Evolutionary conservation across 35 echinoderm and acorn worm genomes (phyloP).

Genomic region (Heliocidaris erythrogramma): DNA sequence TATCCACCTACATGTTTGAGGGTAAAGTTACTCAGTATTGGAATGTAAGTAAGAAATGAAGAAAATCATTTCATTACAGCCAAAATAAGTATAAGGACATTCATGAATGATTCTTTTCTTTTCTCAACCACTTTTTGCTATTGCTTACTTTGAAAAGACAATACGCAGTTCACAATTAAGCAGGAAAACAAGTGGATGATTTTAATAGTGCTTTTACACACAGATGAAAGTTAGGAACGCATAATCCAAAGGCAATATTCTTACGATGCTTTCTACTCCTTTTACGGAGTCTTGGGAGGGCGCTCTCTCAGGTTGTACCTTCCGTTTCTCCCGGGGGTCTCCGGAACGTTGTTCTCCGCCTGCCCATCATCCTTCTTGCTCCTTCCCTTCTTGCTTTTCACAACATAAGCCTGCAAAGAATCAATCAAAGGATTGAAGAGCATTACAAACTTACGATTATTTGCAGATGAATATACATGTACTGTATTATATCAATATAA

Average conservation of each 20-base stretch:
- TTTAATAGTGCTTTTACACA: background rate
- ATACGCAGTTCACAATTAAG: background rate
- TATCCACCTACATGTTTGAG: too few species aligned
- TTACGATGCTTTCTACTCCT: background rate
- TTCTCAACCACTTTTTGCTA: too few species aligned
- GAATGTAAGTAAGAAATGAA: too few species aligned
- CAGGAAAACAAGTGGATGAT: background rate
- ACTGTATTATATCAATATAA: too few species aligned
- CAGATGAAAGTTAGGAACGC: background rate
- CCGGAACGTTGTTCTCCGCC: background rate
- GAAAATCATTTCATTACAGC: too few species aligned
- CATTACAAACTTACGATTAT: too few species aligned
- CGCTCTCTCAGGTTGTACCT: slow-evolving; percentile 62
- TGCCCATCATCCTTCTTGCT: background rate
- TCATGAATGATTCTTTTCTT: too few species aligned
- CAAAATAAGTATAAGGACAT: too few species aligned
- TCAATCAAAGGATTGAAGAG: background rate
- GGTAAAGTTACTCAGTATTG: too few species aligned
- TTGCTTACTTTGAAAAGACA: too few species aligned
- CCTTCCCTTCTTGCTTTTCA: background rate
- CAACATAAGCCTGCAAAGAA: slow-evolving; percentile 7
- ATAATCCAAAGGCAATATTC: background rate
- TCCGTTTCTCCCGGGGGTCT: background rate
- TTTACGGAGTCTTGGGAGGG: background rate
- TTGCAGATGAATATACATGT: too few species aligned